Evolutionary conservation across 2,797 vertebrate species (phyloP).

Genomic region (Poeciliopsis turneri): DNA sequence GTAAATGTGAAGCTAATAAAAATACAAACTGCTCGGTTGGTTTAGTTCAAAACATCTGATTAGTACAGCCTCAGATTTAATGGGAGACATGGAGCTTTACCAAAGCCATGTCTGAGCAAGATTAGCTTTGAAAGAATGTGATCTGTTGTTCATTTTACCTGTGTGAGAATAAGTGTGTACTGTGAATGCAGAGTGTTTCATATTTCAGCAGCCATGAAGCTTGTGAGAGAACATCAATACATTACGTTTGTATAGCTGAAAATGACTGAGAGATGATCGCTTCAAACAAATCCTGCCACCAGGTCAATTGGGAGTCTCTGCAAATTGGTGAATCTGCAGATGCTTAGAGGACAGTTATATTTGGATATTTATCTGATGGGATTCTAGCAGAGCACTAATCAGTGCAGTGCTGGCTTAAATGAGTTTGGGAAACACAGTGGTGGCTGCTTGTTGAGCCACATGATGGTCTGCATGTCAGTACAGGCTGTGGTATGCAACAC

Average conservation of each 20-base stretch:
- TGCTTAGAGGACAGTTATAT: constrained; percentile 57
- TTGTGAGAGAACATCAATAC: constrained; percentile 52
- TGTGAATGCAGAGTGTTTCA: constrained; percentile 16
- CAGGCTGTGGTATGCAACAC: constrained; percentile 52
- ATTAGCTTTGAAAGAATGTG: constrained; percentile 26
- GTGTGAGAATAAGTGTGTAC: constrained; percentile 27
- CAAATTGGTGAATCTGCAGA: constrained; percentile 57
- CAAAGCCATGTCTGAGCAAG: constrained; percentile 14
- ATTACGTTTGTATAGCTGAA: constrained; percentile 57
- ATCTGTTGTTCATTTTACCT: constrained; percentile 40
- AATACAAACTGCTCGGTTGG: background rate
- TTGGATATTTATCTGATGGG: constrained; percentile 52
- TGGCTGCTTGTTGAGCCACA: constrained; percentile 8
- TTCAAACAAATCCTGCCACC: constrained; percentile 64
- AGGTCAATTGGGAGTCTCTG: constrained; percentile 62
- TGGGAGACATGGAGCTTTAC: constrained; percentile 8
- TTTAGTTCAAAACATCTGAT: background rate
- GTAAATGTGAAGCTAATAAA: background rate
- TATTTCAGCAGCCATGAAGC: constrained; percentile 39
- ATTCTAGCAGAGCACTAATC: constrained; percentile 41
- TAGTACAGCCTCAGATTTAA: background rate
- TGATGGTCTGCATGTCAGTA: constrained; percentile 52
- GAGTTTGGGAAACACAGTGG: constrained; percentile 18
- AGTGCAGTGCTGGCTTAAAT: constrained; percentile 29
- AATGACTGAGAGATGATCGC: constrained; percentile 65